Base-by-base conservation (phyloP, 2,888 invertebrate genomes). In the Philonicus albiceps region DNA sequence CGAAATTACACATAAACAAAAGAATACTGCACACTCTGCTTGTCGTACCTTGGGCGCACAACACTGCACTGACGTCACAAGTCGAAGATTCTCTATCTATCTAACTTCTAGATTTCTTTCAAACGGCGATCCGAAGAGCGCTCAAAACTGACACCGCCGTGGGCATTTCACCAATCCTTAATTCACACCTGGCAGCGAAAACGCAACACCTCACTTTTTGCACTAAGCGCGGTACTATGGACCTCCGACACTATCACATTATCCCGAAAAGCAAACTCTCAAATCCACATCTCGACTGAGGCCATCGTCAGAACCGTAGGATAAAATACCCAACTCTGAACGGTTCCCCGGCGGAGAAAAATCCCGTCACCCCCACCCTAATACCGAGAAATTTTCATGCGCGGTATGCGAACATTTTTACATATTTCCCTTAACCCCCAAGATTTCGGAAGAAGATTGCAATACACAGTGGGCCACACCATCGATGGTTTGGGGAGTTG, bases 251-350 rank as follows among this genome's bases (percentile, higher is more conserved):
- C 31, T 11, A 64, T 37, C 72, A 27, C 84, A 73, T 84, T 34
- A 37, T 43, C 84, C 73, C 84, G 84, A 84, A 34, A 43, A 22
- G 84, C 84, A 73, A 85, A 16, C 75, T 78, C 55, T 86, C 78
- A 86, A 78, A 76, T 76, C 76, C 86, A 86, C 86, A 86, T 86
- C 86, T 86, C 86, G 86, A 86, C 86, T 86, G 76, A 86, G 22
- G 53, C 34, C 34, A 49, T n/a, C 34, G 34, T 27, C 43, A 43
- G n/a, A 6, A 73, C 11, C 40, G 8, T 72, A 22, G 34, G 73
- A 40, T 19, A 84, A 83, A 84, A 84, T 84, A 64, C 84, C 84
- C 84, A 43, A 30, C 13, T 84, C 40, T 43, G 73, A 7, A 72
- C 30, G 43, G 43, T 49, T 22, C 7, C 40, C n/a, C n/a, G 31